These are phyloP conservation scores for Morinoia aosen DNA, from an alignment of 2,888 invertebrate species.

Conservation along the genomic window DNA sequence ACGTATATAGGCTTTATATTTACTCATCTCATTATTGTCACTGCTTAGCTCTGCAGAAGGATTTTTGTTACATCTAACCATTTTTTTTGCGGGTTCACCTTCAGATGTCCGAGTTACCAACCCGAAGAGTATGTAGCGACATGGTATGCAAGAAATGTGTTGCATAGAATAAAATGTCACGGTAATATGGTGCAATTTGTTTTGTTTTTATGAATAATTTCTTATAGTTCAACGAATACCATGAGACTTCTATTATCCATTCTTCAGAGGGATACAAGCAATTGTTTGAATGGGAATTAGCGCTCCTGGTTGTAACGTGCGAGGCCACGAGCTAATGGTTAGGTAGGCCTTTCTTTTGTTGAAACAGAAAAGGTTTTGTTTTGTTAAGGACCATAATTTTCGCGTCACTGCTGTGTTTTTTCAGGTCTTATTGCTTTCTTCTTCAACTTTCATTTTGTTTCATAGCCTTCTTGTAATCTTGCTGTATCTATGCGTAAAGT, in stretches of 20 bases:
- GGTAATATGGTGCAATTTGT: background rate
- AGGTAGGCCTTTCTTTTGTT: too few relatives aligned
- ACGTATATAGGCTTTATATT: background rate
- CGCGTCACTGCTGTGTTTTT: too few relatives aligned
- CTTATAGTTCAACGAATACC: background rate
- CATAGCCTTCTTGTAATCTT: too few relatives aligned
- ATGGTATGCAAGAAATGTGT: background rate
- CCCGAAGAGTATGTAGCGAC: background rate
- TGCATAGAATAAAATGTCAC: background rate
- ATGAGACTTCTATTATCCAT: background rate
- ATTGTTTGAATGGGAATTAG: too few relatives aligned
- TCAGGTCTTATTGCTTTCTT: too few relatives aligned
- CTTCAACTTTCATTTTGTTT: too few relatives aligned
- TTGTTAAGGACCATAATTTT: too few relatives aligned
- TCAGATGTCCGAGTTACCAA: background rate
- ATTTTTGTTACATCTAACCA: background rate
- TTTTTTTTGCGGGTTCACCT: background rate
- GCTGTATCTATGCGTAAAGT: too few relatives aligned
- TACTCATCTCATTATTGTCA: background rate
- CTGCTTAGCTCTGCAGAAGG: background rate
- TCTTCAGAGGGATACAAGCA: too few relatives aligned
- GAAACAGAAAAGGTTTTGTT: too few relatives aligned
- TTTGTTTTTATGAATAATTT: background rate
- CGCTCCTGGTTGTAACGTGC: too few relatives aligned
- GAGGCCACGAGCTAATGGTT: too few relatives aligned